These are phyloP conservation scores for Odocoileus hemionus DNA, from an alignment of 2,113 vertebrate genomes.

Conservation along the genomic window DNA sequence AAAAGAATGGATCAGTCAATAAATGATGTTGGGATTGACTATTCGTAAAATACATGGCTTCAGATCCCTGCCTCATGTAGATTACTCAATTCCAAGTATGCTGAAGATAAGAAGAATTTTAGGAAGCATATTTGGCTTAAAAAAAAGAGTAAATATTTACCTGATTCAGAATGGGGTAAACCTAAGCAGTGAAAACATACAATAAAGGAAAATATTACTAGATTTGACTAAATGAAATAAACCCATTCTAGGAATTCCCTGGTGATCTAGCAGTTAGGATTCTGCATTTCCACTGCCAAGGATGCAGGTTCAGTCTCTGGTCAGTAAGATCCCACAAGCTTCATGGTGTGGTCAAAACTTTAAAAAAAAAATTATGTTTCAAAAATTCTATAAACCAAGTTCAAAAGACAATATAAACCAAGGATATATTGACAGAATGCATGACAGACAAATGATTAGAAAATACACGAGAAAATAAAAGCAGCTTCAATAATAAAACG, in stretches of 20 bases:
- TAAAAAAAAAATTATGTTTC: background rate
- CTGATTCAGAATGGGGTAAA: background rate
- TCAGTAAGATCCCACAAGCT: background rate
- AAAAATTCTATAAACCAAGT: background rate
- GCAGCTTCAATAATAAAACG: background rate
- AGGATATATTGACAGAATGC: background rate
- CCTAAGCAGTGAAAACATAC: background rate
- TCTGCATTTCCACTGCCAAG: background rate
- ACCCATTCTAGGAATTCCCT: background rate
- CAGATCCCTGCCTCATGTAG: background rate
- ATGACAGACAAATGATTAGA: background rate
- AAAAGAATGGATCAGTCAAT: background rate
- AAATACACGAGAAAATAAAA: background rate
- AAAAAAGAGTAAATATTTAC: background rate
- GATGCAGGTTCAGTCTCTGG: background rate
- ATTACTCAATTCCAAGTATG: background rate
- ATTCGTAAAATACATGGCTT: background rate
- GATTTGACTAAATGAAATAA: background rate
- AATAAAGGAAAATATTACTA: background rate
- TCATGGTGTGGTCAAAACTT: background rate
- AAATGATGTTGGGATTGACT: background rate
- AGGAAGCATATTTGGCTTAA: background rate
- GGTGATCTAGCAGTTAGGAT: background rate
- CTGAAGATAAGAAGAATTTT: background rate
- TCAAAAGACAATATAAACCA: slow-evolving; percentile 10